phyloP scores from a whole-genome alignment of 1,140 invertebrate genomes.

The Zaprionus vittiger region DNA sequence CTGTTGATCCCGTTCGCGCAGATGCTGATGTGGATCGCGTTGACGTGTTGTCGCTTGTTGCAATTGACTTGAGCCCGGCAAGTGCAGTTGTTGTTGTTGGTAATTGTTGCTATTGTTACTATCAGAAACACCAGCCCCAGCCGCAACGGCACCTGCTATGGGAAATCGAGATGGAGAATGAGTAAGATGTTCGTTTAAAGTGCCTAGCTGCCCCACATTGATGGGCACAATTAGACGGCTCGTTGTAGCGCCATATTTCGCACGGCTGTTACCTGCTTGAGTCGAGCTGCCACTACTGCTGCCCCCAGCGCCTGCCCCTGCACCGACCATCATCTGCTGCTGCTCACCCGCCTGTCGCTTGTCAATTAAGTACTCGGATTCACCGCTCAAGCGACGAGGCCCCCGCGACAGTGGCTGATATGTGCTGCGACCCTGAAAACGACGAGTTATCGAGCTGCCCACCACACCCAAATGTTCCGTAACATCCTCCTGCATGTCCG shows the following conservation, averaged over 20 bases:
- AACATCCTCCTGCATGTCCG: slow-evolving; percentile 96
- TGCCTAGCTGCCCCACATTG: slow-evolving; percentile 57
- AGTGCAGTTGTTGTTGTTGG: slow-evolving; percentile 76
- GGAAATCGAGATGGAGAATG: slow-evolving; percentile 79
- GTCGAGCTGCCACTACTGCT: slow-evolving; percentile 32
- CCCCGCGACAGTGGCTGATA: slow-evolving; percentile 89
- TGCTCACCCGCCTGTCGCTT: slow-evolving; percentile 63
- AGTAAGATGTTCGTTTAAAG: slow-evolving; percentile 61
- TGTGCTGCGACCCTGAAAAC: slow-evolving; percentile 89
- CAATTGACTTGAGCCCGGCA: slow-evolving; percentile 45
- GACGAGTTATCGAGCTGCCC: slow-evolving; percentile 90
- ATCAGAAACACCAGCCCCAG: slow-evolving; percentile 41
- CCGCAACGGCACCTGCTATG: slow-evolving; percentile 64
- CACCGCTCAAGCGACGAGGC: slow-evolving; percentile 85
- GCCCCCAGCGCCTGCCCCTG: background rate
- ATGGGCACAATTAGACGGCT: slow-evolving; percentile 67
- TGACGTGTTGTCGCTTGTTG: slow-evolving; percentile 56
- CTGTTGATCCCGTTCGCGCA: slow-evolving; percentile 62
- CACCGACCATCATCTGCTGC: slow-evolving; percentile 24
- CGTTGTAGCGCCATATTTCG: slow-evolving; percentile 64
- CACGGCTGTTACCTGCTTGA: slow-evolving; percentile 69
- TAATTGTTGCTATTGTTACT: slow-evolving; percentile 75
- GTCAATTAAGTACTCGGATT: slow-evolving; percentile 79
- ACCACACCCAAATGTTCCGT: slow-evolving; percentile 96
- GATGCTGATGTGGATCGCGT: slow-evolving; percentile 66